Base-by-base conservation (phyloP, 1,140 invertebrate species). In the Bradysia coprophila region DNA sequence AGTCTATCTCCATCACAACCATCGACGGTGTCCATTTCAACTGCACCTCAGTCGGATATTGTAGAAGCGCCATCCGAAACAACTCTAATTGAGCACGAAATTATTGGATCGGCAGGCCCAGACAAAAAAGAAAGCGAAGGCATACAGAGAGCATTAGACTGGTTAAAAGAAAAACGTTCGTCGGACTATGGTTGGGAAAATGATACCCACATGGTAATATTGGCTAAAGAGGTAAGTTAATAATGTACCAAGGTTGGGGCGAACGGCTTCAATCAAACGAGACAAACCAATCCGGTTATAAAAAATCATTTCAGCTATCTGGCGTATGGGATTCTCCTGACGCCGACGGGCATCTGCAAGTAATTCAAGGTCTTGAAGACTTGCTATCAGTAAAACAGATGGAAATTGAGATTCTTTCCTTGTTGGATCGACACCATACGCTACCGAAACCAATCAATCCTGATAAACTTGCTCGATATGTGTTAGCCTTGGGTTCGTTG, bases 321-420 rank as follows among this genome's bases (percentile, higher is more conserved):
- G 55, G 56, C 10, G 57, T 51, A 2, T 42, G 57, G 13, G 58
- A 50, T 71, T 56, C 61, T 67, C 59, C 57, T 65, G 59, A 62
- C 53, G 38, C 56, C 54, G 28, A 61, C 38, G 57, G 45, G 1
- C 57, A 60, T 28, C 44, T 60, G 40, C 51, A 51, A 48, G 43
- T 56, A 13, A 60, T 60, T 16, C 57, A 55, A 45, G 57, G 59
- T 18, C 53, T 82, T 16, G 80, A 87, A 52, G 71, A 82, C 53
- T 76, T 83, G 50, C 67, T 87, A 2, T 81, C 76, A 4, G 72
- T 72, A 4, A 87, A 87, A 50, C 81, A 86, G 53, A 74, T 88
- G 71, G 82, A 87, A 55, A 69, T 87, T 22, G 81, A 88, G 50
- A 76, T 85, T 34, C 67, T 85, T 1, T 65, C 84, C n/a, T 67